A percentile compares a stretch with the other conserved stretches of the same genome.
These are phyloP conservation scores for Lasioglossum villosulum DNA, from an alignment of 2,888 invertebrate genomes.

Conservation along the genomic window DNA sequence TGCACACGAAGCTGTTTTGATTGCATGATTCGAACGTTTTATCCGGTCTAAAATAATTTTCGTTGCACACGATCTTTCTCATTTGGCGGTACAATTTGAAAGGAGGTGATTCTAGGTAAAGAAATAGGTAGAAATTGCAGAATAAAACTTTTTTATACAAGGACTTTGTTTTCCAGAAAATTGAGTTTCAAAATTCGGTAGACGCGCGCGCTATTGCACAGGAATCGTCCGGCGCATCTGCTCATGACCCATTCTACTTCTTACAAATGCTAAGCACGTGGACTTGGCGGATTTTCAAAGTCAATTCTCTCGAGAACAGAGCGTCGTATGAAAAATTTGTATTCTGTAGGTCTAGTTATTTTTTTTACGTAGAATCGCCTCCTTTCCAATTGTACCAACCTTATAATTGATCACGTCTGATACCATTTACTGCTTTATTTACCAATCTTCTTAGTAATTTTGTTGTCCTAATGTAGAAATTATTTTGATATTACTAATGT, in stretches of 20 bases:
- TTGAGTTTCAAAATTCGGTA: neutral
- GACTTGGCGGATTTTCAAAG: neutral
- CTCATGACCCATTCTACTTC: neutral
- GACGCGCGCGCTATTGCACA: neutral
- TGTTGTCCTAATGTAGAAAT: neutral
- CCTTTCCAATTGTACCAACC: no score
- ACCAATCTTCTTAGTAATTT: no score
- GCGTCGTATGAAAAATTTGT: neutral
- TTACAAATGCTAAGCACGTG: neutral
- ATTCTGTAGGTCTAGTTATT: neutral
- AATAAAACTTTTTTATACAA: neutral
- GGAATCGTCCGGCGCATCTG: neutral
- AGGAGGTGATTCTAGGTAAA: no score
- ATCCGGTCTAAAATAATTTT: no score
- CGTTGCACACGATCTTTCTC: neutral
- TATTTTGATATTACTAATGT: no score
- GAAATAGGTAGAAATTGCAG: neutral
- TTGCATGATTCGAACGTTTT: neutral
- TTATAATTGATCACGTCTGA: no score
- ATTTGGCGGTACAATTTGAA: neutral
- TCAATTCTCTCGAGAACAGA: neutral
- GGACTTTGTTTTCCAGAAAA: neutral
- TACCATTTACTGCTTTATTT: no score
- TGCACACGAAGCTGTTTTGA: neutral
- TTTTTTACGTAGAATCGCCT: no score